Conservation (phyloP, 2,797 vertebrate species). For the Nyctibius grandis region DNA sequence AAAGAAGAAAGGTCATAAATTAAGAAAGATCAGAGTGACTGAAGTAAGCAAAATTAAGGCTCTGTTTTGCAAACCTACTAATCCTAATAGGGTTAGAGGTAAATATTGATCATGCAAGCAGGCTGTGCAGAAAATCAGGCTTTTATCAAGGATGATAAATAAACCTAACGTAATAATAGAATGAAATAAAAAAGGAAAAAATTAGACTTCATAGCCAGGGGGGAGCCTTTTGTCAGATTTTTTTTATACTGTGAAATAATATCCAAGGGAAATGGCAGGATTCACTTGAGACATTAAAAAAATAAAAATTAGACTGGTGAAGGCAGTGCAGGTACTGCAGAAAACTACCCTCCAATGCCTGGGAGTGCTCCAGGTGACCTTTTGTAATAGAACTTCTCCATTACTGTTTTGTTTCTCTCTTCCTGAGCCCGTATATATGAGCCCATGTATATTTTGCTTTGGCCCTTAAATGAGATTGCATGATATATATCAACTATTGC, state of each 20-base stretch:
- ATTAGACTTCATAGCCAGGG: background rate
- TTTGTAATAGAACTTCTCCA: slow-evolving; percentile 8
- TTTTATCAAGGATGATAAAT: background rate
- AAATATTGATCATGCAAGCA: background rate
- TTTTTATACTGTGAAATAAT: background rate
- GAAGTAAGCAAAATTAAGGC: background rate
- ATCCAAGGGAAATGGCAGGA: background rate
- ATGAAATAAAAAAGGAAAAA: background rate
- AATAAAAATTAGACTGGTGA: background rate
- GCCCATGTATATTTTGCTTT: background rate
- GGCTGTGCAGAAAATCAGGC: background rate
- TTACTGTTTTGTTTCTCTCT: background rate
- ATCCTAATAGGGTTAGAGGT: background rate
- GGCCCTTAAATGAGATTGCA: slow-evolving; percentile 26
- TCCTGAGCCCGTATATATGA: background rate
- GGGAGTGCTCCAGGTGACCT: background rate
- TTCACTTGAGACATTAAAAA: background rate
- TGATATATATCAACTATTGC: background rate
- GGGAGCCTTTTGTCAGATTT: background rate
- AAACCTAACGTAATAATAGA: background rate
- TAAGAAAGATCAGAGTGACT: background rate
- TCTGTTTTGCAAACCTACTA: background rate
- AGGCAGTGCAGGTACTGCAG: background rate
- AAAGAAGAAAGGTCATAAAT: background rate
- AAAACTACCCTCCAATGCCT: background rate